A percentile compares a stretch with the other conserved stretches of the same genome.
Conservation (phyloP, 30 jellyfish, hydroid and myxozoan genomes). For the Aurelia aurita complex sp. Pacific region DNA sequence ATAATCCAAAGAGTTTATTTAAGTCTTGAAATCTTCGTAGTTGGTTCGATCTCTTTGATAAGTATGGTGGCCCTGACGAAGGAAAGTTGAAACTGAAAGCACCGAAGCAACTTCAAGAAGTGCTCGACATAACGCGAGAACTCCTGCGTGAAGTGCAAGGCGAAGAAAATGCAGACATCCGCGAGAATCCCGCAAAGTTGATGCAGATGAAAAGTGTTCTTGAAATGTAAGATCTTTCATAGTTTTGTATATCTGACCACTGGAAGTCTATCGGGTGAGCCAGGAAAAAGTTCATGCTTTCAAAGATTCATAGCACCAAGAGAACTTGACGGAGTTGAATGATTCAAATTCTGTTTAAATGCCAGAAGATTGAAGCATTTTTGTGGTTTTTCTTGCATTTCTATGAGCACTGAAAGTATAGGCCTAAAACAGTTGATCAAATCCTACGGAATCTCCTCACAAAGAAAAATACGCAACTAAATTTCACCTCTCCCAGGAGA, state of each 20-base stretch:
- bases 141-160: slow-evolving; percentile 67
- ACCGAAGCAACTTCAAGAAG: slow-evolving; percentile 97
- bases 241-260: not conserved
- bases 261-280: too few relatives aligned
- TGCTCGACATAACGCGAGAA: slow-evolving; percentile 89
- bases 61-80: slow-evolving; percentile 95
- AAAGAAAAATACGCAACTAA: too few relatives aligned
- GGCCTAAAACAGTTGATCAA: too few relatives aligned
- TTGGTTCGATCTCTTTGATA: slow-evolving; percentile 85
- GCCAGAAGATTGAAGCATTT: too few relatives aligned
- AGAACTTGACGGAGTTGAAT: not conserved
- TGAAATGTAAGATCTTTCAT: slow-evolving; percentile 77
- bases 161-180: slow-evolving; percentile 43
- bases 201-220: slow-evolving; percentile 98
- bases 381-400: too few relatives aligned
- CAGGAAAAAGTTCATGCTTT: too few relatives aligned
- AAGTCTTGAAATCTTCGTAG: slow-evolving; percentile 12
- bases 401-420: too few relatives aligned
- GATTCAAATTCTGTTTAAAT: too few relatives aligned
- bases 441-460: too few relatives aligned
- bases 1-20: too few relatives aligned
- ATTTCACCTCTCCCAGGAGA: too few relatives aligned
- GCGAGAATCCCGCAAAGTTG: slow-evolving; percentile 91
- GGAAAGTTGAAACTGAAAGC: slow-evolving; percentile 92
- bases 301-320: too few relatives aligned